These are phyloP conservation scores for Periophthalmus magnuspinnatus DNA, from an alignment of 2,797 vertebrate species.

Conservation along the genomic window DNA sequence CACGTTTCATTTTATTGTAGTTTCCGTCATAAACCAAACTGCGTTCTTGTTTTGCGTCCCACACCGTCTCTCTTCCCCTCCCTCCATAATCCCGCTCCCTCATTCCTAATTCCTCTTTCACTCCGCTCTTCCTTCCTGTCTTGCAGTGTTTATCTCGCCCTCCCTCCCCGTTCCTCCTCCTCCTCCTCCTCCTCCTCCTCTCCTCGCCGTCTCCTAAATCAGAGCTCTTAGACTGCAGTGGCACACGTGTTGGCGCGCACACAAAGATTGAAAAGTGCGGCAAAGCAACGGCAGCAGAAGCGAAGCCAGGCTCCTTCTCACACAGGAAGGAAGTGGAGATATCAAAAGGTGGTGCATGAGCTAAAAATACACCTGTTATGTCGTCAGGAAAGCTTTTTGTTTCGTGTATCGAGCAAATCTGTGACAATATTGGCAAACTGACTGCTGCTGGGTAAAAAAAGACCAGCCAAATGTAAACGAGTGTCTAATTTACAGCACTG, in stretches of 20 bases:
- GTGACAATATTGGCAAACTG: not conserved
- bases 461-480: not conserved
- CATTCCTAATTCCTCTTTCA: constrained; percentile 53
- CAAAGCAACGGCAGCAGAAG: not conserved
- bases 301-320: constrained; percentile 29
- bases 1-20: not conserved
- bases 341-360: not conserved
- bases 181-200: not conserved
- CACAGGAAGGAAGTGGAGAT: not conserved
- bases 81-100: constrained; percentile 55
- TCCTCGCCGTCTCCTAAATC: constrained; percentile 44
- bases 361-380: not conserved
- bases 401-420: not conserved
- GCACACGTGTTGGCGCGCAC: constrained; percentile 55
- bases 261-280: constrained; percentile 48
- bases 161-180: constrained; percentile 11
- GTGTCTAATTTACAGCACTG: not conserved
- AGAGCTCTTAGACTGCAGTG: constrained; percentile 61
- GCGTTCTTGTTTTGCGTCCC: constrained; percentile 7
- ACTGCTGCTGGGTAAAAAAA: not conserved
- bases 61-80: constrained; percentile 16
- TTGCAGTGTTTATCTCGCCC: constrained; percentile 8
- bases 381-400: not conserved
- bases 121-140: constrained; percentile 30
- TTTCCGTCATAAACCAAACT: not conserved